These are phyloP conservation scores for Erythrolamprus reginae DNA, from an alignment of 2,113 vertebrate species.

Conservation along the genomic window DNA sequence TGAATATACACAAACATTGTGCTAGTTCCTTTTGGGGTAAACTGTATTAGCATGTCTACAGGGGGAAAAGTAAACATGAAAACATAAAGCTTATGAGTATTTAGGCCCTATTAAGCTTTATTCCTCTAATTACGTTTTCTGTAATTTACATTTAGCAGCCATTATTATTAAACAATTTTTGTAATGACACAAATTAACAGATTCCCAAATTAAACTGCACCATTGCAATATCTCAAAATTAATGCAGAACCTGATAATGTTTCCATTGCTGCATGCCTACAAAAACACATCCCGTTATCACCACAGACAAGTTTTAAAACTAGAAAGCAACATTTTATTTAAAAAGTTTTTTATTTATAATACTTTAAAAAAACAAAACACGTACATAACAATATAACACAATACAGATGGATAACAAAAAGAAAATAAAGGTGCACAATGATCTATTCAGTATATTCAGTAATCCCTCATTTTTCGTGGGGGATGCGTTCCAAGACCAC, in stretches of 20 bases:
- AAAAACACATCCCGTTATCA: neutral
- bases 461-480: too few species aligned
- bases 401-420: too few species aligned
- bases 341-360: too few species aligned
- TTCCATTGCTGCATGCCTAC: neutral
- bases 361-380: too few species aligned
- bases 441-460: too few species aligned
- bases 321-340: neutral
- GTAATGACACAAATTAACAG: neutral
- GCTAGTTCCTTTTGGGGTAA: neutral
- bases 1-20: neutral
- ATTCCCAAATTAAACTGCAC: neutral
- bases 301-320: neutral
- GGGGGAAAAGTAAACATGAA: neutral
- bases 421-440: too few species aligned
- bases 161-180: neutral
- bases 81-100: neutral
- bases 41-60: neutral
- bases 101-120: neutral
- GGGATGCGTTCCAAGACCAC: too few species aligned
- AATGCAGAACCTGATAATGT: neutral
- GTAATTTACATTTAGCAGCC: neutral
- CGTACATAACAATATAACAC: too few species aligned
- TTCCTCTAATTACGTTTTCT: neutral
- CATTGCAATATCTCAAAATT: neutral